Percentiles rank a stretch among this genome's conserved stretches.
These are phyloP conservation scores for Kobus ellipsiprymnus DNA, from an alignment of 2,113 vertebrate species.

Conservation along the genomic window DNA sequence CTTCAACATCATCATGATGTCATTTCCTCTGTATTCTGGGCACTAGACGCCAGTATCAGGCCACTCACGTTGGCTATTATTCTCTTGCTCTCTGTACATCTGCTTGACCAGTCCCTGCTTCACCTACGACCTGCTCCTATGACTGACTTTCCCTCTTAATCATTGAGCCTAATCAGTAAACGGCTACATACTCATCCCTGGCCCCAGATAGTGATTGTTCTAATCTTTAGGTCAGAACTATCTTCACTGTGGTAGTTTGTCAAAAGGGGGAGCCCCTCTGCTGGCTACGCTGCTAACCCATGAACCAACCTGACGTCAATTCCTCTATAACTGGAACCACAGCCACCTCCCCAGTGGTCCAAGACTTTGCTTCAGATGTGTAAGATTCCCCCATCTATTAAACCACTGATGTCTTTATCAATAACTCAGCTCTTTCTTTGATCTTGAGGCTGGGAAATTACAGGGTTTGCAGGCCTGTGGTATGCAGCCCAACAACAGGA, in stretches of 20 bases:
- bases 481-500: background rate
- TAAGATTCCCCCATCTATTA: background rate
- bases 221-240: background rate
- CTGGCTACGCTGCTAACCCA: background rate
- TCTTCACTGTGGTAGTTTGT: background rate
- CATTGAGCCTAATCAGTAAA: background rate
- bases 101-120: background rate
- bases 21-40: background rate
- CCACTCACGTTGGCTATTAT: background rate
- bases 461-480: background rate
- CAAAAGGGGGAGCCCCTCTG: background rate
- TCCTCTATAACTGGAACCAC: background rate
- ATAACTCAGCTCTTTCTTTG: background rate
- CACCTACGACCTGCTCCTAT: background rate
- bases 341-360: background rate
- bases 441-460: background rate
- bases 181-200: background rate
- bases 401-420: background rate
- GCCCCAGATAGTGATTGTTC: background rate
- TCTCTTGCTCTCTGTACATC: background rate
- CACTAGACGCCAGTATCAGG: background rate
- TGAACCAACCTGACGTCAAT: background rate
- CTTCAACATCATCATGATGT: background rate
- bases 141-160: background rate
- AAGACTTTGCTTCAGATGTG: background rate